Base-by-base conservation (phyloP, 2,797 vertebrate species). In the Mus spretus region DNA sequence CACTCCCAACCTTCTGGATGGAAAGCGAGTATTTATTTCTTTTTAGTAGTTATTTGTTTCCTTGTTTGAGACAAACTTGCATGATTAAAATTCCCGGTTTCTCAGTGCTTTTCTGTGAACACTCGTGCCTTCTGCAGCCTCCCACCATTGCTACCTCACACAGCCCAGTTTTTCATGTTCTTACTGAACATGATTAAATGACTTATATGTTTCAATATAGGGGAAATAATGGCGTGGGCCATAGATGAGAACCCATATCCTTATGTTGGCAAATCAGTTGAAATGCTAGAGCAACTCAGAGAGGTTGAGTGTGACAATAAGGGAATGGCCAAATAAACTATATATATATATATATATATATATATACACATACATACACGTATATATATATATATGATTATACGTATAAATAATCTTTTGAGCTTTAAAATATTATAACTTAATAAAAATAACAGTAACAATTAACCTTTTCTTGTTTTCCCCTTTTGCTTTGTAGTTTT, bases 391-490 rank as follows among this genome's bases (percentile, higher is more conserved):
- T 44, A 44, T 44, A 44, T n/a, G n/a, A n/a, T n/a, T 44, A 44
- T 44, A 5, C 5, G 44, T 44, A 44, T 44, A 22, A 57, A 79
- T 20, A 96, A 80, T 24, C 15, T 59, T 40, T 89, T 89, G 47
- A 67, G 12, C 92, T 84, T 85, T 83, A 80, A 91, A 78, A 77
- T 92, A 75, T n/a, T 94, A 12, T n/a, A 59, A 87, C 63, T 57
- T 61, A 74, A 70, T 67, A 47, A 91, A 92, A 87, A 47, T 82
- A 37, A 93, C 91, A 63, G 75, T 83, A 89, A 55, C n/a, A 88
- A 67, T 88, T 93, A 95, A 89, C 82, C 67, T 80, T 78, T 94
- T 86, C 86, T 55, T 82, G 6, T 55, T 91, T 90, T 70, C 37
- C 31, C 53, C 55, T 90, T 47, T 63, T 77, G 19, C 70, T 95